Percentiles rank a stretch among this genome's conserved stretches.
These are phyloP conservation scores for Megaleporinus macrocephalus DNA, from an alignment of 2,113 vertebrate genomes.

Conservation along the genomic window DNA sequence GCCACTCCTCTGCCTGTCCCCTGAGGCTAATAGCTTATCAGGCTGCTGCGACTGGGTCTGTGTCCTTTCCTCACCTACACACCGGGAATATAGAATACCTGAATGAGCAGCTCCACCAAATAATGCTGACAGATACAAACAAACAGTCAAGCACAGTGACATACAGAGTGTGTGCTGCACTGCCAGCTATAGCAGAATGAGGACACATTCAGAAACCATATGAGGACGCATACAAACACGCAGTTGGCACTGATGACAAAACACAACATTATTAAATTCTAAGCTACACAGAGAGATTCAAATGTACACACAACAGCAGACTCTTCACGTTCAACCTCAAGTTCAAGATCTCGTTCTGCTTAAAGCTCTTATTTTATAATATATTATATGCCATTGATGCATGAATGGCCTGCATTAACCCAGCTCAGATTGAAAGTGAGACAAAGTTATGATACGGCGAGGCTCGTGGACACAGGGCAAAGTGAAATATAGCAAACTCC, in stretches of 20 bases:
- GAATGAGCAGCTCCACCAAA: not conserved
- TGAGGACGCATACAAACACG: not conserved
- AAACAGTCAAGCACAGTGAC: constrained; percentile 2
- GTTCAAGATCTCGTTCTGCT: not conserved
- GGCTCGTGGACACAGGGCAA: constrained; percentile 49
- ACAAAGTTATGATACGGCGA: constrained; percentile 46
- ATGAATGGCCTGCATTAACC: constrained; percentile 14
- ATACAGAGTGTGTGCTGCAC: not conserved
- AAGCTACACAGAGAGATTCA: not conserved
- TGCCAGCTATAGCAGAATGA: not conserved
- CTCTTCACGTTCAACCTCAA: not conserved
- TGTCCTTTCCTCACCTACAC: not conserved
- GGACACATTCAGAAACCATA: not conserved
- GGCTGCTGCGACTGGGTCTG: constrained; percentile 1
- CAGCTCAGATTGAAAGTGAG: constrained; percentile 22
- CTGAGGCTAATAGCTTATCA: constrained; percentile 24
- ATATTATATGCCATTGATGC: not conserved
- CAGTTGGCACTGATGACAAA: not conserved
- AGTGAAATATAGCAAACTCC: constrained; percentile 67
- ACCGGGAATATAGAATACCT: constrained; percentile 6
- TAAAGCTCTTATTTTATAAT: constrained; percentile 3
- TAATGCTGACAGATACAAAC: constrained; percentile 17
- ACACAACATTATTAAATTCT: not conserved
- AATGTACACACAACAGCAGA: not conserved
- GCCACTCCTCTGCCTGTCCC: constrained; percentile 23